A percentile compares a stretch with the other conserved stretches of the same genome.
Evolutionary conservation across 2,888 invertebrate species (phyloP).

Genomic region (Sphinx pinastri): DNA sequence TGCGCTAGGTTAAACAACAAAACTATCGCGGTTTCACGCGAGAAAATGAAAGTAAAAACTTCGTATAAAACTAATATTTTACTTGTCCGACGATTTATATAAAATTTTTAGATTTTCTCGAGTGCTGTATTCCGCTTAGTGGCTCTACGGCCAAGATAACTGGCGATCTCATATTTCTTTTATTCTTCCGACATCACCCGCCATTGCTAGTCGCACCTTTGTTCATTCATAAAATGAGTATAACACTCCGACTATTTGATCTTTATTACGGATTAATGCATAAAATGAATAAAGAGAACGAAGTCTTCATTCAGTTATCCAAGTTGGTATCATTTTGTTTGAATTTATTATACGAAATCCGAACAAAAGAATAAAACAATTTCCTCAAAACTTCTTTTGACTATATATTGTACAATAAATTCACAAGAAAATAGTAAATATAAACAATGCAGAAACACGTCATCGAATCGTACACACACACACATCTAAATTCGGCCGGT

Average conservation of each 20-base stretch:
- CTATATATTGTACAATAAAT: too few relatives aligned
- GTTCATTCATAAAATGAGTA: background rate
- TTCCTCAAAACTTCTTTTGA: too few relatives aligned
- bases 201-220: constrained; percentile 1
- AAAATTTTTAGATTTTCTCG: constrained; percentile 42
- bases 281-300: too few relatives aligned
- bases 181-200: constrained; percentile 5
- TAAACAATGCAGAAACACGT: background rate
- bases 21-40: constrained; percentile 54
- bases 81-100: constrained; percentile 53
- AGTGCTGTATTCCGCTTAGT: constrained; percentile 32
- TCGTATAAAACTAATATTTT: constrained; percentile 53
- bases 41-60: constrained; percentile 40
- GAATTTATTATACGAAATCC: too few relatives aligned
- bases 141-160: constrained; percentile 20
- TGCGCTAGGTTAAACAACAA: constrained; percentile 64
- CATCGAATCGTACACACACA: background rate
- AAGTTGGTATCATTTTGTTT: too few relatives aligned
- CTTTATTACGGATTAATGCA: background rate
- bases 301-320: too few relatives aligned
- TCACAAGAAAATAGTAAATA: background rate
- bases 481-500: constrained; percentile 8
- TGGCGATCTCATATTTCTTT: constrained; percentile 20
- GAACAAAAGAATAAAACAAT: too few relatives aligned
- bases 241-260: background rate